Conservation (phyloP, 2,113 vertebrate species). For the Suncus etruscus region DNA sequence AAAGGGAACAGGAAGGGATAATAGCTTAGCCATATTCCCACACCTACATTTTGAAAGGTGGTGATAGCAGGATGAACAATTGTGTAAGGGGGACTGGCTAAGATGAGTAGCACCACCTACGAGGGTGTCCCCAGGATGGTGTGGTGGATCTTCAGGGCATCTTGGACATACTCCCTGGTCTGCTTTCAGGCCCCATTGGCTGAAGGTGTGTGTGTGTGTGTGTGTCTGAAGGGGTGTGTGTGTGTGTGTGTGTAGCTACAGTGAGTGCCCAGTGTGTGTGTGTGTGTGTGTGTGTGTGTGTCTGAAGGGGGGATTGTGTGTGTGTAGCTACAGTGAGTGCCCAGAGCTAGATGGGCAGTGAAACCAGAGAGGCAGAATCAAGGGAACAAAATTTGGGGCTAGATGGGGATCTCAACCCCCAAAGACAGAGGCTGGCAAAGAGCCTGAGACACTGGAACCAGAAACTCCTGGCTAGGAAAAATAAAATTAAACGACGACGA, state of each 20-base stretch:
- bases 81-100: neutral
- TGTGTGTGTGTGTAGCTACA: too few relatives aligned
- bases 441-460: conserved; percentile 17
- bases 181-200: neutral
- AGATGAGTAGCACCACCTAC: neutral
- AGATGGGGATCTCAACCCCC: conserved; percentile 2
- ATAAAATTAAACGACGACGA: neutral
- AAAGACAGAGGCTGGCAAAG: conserved; percentile 35
- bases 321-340: too few relatives aligned
- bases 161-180: neutral
- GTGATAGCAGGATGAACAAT: neutral
- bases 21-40: neutral
- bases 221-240: too few relatives aligned
- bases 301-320: too few relatives aligned
- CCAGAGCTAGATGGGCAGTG: too few relatives aligned
- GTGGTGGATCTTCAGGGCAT: neutral
- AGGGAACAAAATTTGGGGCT: neutral
- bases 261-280: too few relatives aligned
- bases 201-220: too few relatives aligned
- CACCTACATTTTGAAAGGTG: neutral
- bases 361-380: fast-evolving
- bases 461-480: conserved; percentile 48
- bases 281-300: too few relatives aligned
- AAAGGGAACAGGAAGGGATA: neutral
- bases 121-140: neutral